phyloP scores from a whole-genome alignment of 2,113 vertebrate genomes.

The Ornithorhynchus anatinus region DNA sequence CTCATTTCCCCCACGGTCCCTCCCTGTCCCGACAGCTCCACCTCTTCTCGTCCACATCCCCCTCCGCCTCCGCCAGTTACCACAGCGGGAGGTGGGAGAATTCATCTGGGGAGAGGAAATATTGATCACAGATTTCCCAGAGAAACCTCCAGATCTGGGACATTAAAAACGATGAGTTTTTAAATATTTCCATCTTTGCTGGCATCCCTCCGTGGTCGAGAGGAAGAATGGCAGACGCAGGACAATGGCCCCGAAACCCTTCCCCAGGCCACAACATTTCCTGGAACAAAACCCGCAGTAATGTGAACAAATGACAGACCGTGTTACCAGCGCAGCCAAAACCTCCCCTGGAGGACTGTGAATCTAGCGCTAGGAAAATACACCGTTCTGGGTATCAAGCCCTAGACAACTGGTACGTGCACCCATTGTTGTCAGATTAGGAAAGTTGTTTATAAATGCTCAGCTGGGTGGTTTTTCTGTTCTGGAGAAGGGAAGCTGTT shows the following conservation, averaged over 20 bases:
- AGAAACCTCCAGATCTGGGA: not conserved
- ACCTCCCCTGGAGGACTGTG: constrained; percentile 8
- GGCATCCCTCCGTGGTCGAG: not conserved
- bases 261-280: not conserved
- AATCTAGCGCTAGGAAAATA: constrained; percentile 3
- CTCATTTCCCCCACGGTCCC: too few relatives aligned
- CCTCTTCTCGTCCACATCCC: too few relatives aligned
- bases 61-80: not conserved
- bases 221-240: constrained; percentile 1
- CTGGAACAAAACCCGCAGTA: constrained; percentile 36
- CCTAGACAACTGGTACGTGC: constrained; percentile 1
- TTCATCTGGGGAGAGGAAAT: not conserved
- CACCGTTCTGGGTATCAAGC: constrained; percentile 23
- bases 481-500: too few relatives aligned
- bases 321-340: constrained; percentile 7
- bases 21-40: too few relatives aligned
- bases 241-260: not conserved
- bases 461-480: not conserved
- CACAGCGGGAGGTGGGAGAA: not conserved
- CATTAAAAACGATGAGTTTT: constrained; percentile 21
- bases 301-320: constrained; percentile 1
- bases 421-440: constrained; percentile 31
- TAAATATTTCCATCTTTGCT: constrained; percentile 22
- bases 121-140: not conserved
- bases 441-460: constrained; percentile 6